These are phyloP conservation scores for Temnothorax unifasciatus DNA, from an alignment of 2,888 invertebrate species.

Conservation along the genomic window DNA sequence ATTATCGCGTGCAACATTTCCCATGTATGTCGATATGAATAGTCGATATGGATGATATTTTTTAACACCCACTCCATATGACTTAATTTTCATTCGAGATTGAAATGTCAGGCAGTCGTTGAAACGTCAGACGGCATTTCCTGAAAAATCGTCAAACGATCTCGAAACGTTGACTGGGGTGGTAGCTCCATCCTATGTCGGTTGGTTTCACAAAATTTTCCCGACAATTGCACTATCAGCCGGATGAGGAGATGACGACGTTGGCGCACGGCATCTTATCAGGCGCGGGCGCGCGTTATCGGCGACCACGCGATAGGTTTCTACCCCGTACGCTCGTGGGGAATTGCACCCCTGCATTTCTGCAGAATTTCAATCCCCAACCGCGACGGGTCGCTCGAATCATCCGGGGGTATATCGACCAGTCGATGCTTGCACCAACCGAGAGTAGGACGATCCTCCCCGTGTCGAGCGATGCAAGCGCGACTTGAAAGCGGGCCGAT, in stretches of 20 bases:
- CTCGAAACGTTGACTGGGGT: constrained; percentile 2
- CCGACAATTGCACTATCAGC: constrained; percentile 60
- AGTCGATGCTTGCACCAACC: constrained; percentile 71
- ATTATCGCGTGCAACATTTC: background rate
- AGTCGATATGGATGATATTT: constrained; percentile 37
- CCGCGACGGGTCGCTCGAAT: constrained; percentile 80
- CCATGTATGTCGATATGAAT: constrained; percentile 50
- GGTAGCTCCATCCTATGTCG: constrained; percentile 63
- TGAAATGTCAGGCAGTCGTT: constrained; percentile 53
- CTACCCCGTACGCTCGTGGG: constrained; percentile 55
- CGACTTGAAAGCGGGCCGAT: constrained; percentile 57
- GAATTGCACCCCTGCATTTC: constrained; percentile 55
- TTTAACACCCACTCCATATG: constrained; percentile 23
- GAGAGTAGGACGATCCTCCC: constrained; percentile 67
- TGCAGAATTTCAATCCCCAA: constrained; percentile 65
- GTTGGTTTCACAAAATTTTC: constrained; percentile 30
- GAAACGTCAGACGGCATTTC: constrained; percentile 48
- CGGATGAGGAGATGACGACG: constrained; percentile 18
- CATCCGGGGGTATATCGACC: constrained; percentile 81
- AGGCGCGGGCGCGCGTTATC: constrained; percentile 65
- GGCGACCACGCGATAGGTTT: constrained; percentile 60
- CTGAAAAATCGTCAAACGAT: constrained; percentile 33
- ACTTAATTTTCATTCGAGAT: constrained; percentile 59
- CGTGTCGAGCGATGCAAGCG: constrained; percentile 65
- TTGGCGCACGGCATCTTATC: constrained; percentile 64